Evolutionary conservation across 2,797 vertebrate genomes (phyloP).

Genomic region (Astyanax mexicanus): DNA sequence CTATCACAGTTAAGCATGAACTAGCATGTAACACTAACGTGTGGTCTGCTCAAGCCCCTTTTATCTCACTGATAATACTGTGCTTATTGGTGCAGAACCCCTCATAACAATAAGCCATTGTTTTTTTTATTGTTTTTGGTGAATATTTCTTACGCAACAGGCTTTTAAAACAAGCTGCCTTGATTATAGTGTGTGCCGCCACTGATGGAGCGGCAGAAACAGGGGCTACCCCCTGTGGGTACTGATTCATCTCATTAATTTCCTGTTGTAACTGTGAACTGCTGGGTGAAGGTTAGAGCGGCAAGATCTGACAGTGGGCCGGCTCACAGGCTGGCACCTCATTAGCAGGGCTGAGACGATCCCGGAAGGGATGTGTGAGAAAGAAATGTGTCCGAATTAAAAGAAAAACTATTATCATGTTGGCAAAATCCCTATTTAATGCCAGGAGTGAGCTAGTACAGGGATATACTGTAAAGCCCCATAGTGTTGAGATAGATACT

Average conservation of each 20-base stretch:
- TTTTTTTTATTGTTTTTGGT: conserved; percentile 18
- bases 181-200: conserved; percentile 4
- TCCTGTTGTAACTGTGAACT: conserved; percentile 2
- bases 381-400: no score
- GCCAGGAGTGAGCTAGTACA: no score
- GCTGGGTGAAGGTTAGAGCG: background rate
- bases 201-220: background rate
- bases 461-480: no score
- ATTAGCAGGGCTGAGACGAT: background rate
- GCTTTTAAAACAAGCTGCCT: conserved; percentile 1
- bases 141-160: conserved; percentile 16
- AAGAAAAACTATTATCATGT: no score
- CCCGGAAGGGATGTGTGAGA: background rate
- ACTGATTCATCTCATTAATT: conserved; percentile 22
- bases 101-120: conserved; percentile 24
- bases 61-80: conserved; percentile 30
- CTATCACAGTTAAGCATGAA: no score
- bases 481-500: no score
- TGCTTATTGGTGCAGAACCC: conserved; percentile 12
- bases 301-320: background rate
- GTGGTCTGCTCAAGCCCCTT: conserved; percentile 15
- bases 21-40: no score
- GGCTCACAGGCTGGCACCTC: background rate
- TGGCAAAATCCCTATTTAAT: no score
- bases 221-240: background rate